Base-by-base conservation (phyloP, 30 jellyfish, hydroid and myxozoan species). In the Aurelia coerulea region DNA sequence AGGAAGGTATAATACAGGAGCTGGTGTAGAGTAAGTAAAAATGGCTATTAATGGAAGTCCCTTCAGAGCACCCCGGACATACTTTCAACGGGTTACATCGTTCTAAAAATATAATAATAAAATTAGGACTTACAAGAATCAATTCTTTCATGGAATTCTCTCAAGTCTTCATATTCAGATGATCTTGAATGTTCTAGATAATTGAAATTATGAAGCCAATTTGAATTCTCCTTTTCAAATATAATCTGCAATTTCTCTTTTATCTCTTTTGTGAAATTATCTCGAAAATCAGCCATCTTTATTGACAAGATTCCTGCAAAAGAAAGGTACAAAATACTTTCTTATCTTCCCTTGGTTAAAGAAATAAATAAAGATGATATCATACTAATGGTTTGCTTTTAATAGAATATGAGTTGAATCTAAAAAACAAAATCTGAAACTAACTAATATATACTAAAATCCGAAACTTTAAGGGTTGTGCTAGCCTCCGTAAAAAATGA, bases 81-180 rank as follows among this genome's bases (percentile, higher is more conserved):
- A 14, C 3, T 46, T 46, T 5, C 8, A 46, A 7, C 56, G 56
- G 56, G 56, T 46, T 4, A 46, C 56, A 7, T 46, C 56, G 56
- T 13, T 46, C 15, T 46, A 46, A 46, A 46, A 9, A 46, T 46
- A 5, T 7, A 46, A 0, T 46, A 46, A 4, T 46, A 46, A 46
- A 6, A 6, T 46, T 46, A 6, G 56, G n/a, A 84, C 97, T 78
- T 59, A 91, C 97, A 56, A 52, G 89, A 33, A 8, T 15, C 41
- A 23, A 86, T 37, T 83, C 84, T 81, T 62, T 87, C 97, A 16
- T 68, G 50, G 23, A 92, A 74, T 52, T 92, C 98, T 60, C 62
- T 73, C 51, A 92, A 62, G 19, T 75, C 69, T 39, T 84, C 97
- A 86, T 85, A 92, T 65, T 92, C 97, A 7, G 90, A 37, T 3